Conservation (phyloP, 2,888 invertebrate genomes). For the Tenodera sinensis region DNA sequence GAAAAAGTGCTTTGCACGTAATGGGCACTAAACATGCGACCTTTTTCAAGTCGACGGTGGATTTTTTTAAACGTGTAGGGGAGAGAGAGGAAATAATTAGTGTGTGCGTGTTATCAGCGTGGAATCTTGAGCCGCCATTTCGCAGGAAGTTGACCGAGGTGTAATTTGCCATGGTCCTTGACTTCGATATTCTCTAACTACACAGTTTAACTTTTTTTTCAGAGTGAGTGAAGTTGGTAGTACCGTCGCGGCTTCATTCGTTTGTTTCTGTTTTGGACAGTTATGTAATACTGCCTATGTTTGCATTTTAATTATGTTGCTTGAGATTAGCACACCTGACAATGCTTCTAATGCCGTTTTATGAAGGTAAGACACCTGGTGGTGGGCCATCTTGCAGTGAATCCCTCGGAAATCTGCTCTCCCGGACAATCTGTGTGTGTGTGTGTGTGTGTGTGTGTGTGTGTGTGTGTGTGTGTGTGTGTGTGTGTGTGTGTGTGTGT, state of each 20-base stretch:
- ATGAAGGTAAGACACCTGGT: too few relatives aligned
- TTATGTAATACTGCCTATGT: neutral
- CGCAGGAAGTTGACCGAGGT: neutral
- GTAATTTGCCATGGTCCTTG: neutral
- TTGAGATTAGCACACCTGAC: neutral
- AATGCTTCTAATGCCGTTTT: too few relatives aligned
- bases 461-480: too few relatives aligned
- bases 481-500: too few relatives aligned
- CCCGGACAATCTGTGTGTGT: too few relatives aligned
- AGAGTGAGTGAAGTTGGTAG: neutral
- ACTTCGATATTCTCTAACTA: neutral
- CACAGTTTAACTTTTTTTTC: neutral
- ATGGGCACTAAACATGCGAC: slow-evolving; percentile 4
- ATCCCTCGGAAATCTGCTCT: too few relatives aligned
- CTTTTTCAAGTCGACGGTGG: neutral
- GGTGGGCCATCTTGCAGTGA: too few relatives aligned
- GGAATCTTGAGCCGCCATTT: neutral
- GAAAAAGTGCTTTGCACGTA: neutral
- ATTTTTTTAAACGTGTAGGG: neutral
- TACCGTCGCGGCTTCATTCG: neutral
- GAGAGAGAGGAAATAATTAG: neutral
- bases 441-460: too few relatives aligned
- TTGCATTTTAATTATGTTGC: neutral
- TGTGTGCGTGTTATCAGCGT: neutral
- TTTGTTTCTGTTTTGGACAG: neutral